Conservation (phyloP, 2,113 vertebrate species). For the Petaurus breviceps region DNA sequence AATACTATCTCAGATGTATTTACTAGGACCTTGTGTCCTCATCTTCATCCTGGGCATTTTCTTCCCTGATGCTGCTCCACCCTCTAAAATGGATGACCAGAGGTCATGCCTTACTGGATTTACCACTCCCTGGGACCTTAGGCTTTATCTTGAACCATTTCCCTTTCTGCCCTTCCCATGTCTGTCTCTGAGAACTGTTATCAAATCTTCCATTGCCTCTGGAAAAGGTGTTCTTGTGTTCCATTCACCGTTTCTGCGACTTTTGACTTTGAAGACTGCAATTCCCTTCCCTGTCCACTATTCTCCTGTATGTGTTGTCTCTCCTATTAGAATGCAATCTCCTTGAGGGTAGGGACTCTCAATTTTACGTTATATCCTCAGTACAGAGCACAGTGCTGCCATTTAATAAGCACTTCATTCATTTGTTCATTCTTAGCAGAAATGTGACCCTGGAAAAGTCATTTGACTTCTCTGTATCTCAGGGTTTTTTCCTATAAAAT, state of each 20-base stretch:
- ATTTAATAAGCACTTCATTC: no score
- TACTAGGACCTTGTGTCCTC: not conserved
- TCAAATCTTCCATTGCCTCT: not conserved
- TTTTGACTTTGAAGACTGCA: not conserved
- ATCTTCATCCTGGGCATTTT: not conserved
- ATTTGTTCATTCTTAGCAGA: not conserved
- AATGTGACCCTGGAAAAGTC: not conserved
- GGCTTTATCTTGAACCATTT: not conserved
- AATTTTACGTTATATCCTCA: not conserved
- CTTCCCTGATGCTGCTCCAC: not conserved
- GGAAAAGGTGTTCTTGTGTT: not conserved
- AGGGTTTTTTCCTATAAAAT: no score
- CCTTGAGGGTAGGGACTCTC: not conserved
- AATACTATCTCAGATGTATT: not conserved
- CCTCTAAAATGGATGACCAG: not conserved
- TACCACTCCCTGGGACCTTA: not conserved
- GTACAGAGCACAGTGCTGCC: not conserved
- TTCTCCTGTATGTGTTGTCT: not conserved
- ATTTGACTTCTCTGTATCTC: no score
- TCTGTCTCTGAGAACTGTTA: not conserved
- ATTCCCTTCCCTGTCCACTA: not conserved
- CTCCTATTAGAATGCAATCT: not conserved
- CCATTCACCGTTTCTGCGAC: not conserved
- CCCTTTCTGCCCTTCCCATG: not conserved
- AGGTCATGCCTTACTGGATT: not conserved